phyloP scores from a whole-genome alignment of 2,797 vertebrate genomes.

The Capromys pilorides region DNA sequence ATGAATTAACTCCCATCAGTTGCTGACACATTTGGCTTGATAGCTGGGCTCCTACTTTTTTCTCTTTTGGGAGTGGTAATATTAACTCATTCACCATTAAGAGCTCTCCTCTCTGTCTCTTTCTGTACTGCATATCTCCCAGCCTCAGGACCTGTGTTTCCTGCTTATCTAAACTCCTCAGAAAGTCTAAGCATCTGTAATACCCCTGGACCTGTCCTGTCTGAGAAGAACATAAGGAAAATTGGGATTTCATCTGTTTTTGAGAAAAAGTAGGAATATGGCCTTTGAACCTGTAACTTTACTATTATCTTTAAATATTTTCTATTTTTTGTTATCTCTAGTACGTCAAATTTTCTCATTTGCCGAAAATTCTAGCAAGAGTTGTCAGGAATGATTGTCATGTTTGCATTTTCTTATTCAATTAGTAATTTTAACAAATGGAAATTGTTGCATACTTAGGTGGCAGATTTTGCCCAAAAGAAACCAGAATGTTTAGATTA shows the following conservation, averaged over 20 bases:
- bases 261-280: slow-evolving; percentile 36
- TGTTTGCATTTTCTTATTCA: slow-evolving; percentile 37
- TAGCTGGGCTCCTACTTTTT: neutral
- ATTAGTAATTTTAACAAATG: slow-evolving; percentile 44
- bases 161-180: neutral
- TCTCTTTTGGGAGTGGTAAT: neutral
- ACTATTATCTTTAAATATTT: neutral
- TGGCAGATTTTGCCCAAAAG: slow-evolving; percentile 36
- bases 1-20: neutral
- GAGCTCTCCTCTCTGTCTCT: neutral
- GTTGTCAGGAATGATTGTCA: slow-evolving; percentile 33
- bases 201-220: neutral
- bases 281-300: neutral
- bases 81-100: neutral
- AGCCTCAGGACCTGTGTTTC: neutral
- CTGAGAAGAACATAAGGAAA: neutral
- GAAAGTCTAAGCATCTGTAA: neutral
- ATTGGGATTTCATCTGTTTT: neutral
- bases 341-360: neutral
- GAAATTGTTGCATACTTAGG: slow-evolving; percentile 51
- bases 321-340: neutral
- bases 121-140: neutral
- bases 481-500: slow-evolving; percentile 62
- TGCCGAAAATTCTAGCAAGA: neutral
- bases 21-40: neutral